These are phyloP conservation scores for Cephalotes varians DNA, from an alignment of 2,888 invertebrate species.

Conservation along the genomic window DNA sequence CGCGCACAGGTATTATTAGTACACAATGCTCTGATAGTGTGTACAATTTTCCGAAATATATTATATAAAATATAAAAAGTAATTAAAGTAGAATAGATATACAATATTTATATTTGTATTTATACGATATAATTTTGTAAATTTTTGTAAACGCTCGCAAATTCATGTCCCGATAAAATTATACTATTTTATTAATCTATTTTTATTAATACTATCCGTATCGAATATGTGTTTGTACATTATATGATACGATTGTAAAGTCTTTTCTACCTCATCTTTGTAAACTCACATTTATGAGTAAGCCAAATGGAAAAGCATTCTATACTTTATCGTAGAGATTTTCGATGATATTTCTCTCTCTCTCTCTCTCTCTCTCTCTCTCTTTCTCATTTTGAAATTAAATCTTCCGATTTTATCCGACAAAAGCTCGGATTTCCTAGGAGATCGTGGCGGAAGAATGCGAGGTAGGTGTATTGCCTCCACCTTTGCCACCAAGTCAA, in stretches of 20 bases:
- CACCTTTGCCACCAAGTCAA: slow-evolving; percentile 75
- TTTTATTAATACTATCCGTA: neutral
- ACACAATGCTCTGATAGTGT: slow-evolving; percentile 1
- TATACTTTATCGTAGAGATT: neutral
- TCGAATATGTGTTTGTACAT: neutral
- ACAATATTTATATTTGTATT: neutral
- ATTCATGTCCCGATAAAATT: neutral
- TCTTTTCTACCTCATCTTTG: neutral
- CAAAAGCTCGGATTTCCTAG: slow-evolving; percentile 77
- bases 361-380: neutral
- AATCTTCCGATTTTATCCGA: slow-evolving; percentile 75
- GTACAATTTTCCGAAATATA: neutral
- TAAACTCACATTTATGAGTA: neutral
- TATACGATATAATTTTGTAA: neutral
- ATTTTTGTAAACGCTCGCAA: neutral
- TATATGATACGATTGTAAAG: neutral
- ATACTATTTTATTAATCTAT: neutral
- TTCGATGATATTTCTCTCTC: slow-evolving; percentile 8
- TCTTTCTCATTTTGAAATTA: slow-evolving; percentile 68
- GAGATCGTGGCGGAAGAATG: slow-evolving; percentile 65
- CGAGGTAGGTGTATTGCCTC: slow-evolving; percentile 61
- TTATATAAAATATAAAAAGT: slow-evolving; percentile 3
- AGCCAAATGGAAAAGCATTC: neutral
- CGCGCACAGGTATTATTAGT: neutral
- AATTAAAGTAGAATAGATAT: neutral